phyloP scores from a whole-genome alignment of 2,797 vertebrate genomes.

The Balearica regulorum region DNA sequence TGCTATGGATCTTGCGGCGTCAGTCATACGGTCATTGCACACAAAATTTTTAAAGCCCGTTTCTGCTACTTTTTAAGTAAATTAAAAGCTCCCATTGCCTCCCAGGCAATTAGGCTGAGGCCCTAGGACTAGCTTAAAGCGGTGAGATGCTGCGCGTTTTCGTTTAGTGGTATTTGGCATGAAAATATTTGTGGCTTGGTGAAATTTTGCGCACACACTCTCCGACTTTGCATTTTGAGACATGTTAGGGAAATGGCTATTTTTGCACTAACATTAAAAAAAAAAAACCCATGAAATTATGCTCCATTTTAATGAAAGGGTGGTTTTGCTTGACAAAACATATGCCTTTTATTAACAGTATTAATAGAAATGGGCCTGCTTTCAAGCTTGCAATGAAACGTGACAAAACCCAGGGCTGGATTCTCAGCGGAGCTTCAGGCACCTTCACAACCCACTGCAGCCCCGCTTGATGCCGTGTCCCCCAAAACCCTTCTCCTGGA shows the following conservation, averaged over 20 bases:
- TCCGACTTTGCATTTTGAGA: not conserved
- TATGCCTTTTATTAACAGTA: conserved; percentile 57
- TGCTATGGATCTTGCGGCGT: not conserved
- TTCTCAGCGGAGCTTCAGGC: not conserved
- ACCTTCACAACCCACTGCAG: not conserved
- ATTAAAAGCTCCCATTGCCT: conserved; percentile 3
- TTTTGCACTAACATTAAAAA: not conserved
- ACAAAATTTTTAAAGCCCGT: not conserved
- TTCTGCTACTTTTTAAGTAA: conserved; percentile 22
- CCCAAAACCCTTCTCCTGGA: not conserved
- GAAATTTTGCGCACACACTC: not conserved
- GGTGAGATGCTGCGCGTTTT: not conserved
- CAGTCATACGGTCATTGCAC: not conserved
- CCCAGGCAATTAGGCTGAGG: conserved; percentile 21
- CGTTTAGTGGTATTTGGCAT: not conserved
- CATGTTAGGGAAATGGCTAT: conserved; percentile 11
- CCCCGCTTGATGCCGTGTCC: rapidly evolving
- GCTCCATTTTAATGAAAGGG: conserved; percentile 17
- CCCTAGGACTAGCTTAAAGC: conserved; percentile 6
- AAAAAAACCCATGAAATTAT: conserved; percentile 7
- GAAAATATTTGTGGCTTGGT: conserved; percentile 39
- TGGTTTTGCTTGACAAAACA: conserved; percentile 45
- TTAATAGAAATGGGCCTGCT: conserved; percentile 52
- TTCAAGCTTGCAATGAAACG: conserved; percentile 44
- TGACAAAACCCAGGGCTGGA: conserved; percentile 32